These are phyloP conservation scores for Phortica okadai DNA, from an alignment of 2,888 invertebrate genomes.

Conservation along the genomic window DNA sequence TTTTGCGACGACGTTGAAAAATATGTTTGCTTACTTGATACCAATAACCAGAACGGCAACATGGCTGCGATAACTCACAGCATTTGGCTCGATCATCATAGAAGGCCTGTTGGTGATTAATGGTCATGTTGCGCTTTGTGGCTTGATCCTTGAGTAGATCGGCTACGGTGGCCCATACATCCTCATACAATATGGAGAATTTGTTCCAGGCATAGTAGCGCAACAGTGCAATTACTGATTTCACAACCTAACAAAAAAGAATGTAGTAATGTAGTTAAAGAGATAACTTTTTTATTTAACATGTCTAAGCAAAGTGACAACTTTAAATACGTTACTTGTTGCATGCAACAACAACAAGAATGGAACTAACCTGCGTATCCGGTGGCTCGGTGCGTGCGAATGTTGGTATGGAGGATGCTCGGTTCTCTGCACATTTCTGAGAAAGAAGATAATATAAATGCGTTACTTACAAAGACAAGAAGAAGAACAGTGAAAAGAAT, in stretches of 20 bases:
- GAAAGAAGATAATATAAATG: conserved; percentile 56
- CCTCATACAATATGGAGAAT: conserved; percentile 92
- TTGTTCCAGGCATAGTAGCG: conserved; percentile 95
- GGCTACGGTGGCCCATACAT: conserved; percentile 89
- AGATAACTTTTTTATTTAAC: not conserved
- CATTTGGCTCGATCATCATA: conserved; percentile 84
- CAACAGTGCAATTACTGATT: conserved; percentile 94
- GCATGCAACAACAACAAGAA: not conserved
- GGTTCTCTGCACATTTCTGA: conserved; percentile 96
- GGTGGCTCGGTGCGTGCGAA: conserved; percentile 96
- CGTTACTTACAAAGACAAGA: not conserved
- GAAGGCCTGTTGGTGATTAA: conserved; percentile 86
- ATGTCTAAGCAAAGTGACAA: not conserved
- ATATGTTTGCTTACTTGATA: conserved; percentile 80
- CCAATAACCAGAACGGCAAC: conserved; percentile 89
- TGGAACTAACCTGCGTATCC: conserved; percentile 86
- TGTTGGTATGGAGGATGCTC: conserved; percentile 90
- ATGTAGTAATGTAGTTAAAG: conserved; percentile 26
- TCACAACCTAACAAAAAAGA: conserved; percentile 84
- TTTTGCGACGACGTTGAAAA: not conserved
- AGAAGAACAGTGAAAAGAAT: conserved; percentile 16
- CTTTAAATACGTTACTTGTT: not conserved
- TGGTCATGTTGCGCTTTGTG: conserved; percentile 85
- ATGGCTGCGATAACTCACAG: conserved; percentile 85
- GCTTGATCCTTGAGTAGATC: conserved; percentile 88